A percentile compares a stretch with the other conserved stretches of the same genome.
phyloP scores from a whole-genome alignment of 2,888 invertebrate genomes.

The Leptarthrus brevirostris region DNA sequence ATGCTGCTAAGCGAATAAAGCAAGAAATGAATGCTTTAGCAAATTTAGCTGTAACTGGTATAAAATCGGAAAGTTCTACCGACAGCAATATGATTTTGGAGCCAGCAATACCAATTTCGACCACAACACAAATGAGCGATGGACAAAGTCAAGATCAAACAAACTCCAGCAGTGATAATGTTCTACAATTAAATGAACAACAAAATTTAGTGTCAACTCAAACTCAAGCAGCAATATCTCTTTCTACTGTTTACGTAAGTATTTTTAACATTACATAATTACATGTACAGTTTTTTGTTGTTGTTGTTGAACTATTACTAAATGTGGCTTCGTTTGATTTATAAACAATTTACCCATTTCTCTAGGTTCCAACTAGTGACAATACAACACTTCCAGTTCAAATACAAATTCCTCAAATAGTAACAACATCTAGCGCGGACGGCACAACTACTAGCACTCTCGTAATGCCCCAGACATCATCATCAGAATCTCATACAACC shows the following conservation, averaged over 20 bases:
- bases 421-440: constrained; percentile 58
- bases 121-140: constrained; percentile 50
- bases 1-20: constrained; percentile 79
- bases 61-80: neutral
- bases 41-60: constrained; percentile 4
- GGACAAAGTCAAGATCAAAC: constrained; percentile 43
- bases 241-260: constrained; percentile 55
- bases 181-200: neutral
- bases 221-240: constrained; percentile 54
- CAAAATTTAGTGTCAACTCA: constrained; percentile 38
- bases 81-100: constrained; percentile 4
- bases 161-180: constrained; percentile 42
- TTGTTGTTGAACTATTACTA: too few relatives aligned
- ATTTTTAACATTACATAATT: too few relatives aligned
- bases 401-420: constrained; percentile 73
- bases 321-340: too few relatives aligned
- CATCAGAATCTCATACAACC: constrained; percentile 49
- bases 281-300: too few relatives aligned
- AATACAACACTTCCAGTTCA: constrained; percentile 74
- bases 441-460: constrained; percentile 56
- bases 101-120: constrained; percentile 42
- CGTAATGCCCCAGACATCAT: constrained; percentile 51
- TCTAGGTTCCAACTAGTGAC: constrained; percentile 71
- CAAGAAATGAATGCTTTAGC: constrained; percentile 68
- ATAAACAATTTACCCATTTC: too few relatives aligned